A percentile compares a stretch with the other conserved stretches of the same genome.
These are phyloP conservation scores for Cremastinae sp. DNA, from an alignment of 2,888 invertebrate genomes.

Conservation along the genomic window DNA sequence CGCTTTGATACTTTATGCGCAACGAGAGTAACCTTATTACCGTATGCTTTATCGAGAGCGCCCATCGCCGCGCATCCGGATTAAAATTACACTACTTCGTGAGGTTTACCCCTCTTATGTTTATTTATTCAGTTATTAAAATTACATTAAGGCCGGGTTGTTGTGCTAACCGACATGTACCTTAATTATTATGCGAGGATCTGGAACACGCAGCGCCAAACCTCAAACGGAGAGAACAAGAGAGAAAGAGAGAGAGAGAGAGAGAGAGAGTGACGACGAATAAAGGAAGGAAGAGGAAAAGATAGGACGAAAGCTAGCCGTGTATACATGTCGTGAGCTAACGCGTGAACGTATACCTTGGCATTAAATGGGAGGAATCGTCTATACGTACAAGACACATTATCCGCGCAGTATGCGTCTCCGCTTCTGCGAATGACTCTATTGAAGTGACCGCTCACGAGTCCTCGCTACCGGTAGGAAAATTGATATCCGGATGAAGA, in stretches of 20 bases:
- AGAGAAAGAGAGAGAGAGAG: constrained; percentile 32
- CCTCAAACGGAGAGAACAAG: constrained; percentile 42
- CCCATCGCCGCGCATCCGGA: constrained; percentile 80
- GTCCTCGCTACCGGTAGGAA: constrained; percentile 30
- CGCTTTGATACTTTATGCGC: constrained; percentile 36
- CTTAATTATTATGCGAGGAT: constrained; percentile 68
- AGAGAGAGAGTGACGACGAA: no score
- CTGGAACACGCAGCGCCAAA: constrained; percentile 64
- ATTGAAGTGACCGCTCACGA: constrained; percentile 40
- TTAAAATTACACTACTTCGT: constrained; percentile 78
- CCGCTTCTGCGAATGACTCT: constrained; percentile 48
- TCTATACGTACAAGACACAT: constrained; percentile 10
- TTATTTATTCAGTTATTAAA: constrained; percentile 81
- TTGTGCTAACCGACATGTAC: constrained; percentile 66
- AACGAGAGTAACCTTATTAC: constrained; percentile 69
- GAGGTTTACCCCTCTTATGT: constrained; percentile 76
- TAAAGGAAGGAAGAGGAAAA: no score
- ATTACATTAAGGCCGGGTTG: constrained; percentile 78
- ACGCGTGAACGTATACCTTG: constrained; percentile 13
- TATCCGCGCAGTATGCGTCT: constrained; percentile 7
- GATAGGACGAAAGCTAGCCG: constrained; percentile 37
- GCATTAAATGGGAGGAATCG: constrained; percentile 1
- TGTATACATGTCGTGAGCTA: constrained; percentile 2
- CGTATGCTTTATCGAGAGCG: constrained; percentile 78
- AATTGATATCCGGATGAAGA: constrained; percentile 41